These are phyloP conservation scores for Drosophila miranda DNA, from an alignment of 1,140 invertebrate genomes.

Conservation along the genomic window DNA sequence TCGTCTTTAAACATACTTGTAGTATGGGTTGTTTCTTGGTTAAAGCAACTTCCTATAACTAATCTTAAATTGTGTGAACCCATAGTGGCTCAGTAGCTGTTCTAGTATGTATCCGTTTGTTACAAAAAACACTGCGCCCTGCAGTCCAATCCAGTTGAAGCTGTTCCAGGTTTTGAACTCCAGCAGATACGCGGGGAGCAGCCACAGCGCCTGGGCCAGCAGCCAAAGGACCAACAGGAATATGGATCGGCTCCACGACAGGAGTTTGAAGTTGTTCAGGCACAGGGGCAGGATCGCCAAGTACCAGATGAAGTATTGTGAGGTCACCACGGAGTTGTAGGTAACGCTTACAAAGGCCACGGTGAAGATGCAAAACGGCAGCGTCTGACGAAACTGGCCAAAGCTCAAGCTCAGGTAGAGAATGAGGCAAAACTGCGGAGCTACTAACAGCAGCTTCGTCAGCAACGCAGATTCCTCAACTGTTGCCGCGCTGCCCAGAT, in stretches of 20 bases:
- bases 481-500: slow-evolving; percentile 86
- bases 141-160: slow-evolving; percentile 91
- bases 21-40: slow-evolving; percentile 17
- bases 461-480: slow-evolving; percentile 82
- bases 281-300: slow-evolving; percentile 92
- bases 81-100: slow-evolving; percentile 86
- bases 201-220: slow-evolving; percentile 91
- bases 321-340: slow-evolving; percentile 98
- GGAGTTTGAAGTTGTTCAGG: slow-evolving; percentile 86
- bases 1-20: neutral
- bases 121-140: slow-evolving; percentile 89
- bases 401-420: slow-evolving; percentile 89
- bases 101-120: slow-evolving; percentile 89
- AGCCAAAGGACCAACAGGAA: slow-evolving; percentile 87
- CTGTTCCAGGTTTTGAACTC: slow-evolving; percentile 94
- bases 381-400: slow-evolving; percentile 85
- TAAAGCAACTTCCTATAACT: slow-evolving; percentile 63
- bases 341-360: slow-evolving; percentile 95
- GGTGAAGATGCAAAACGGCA: slow-evolving; percentile 93
- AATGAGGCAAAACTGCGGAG: slow-evolving; percentile 90
- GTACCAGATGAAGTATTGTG: slow-evolving; percentile 99
- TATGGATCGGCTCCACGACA: slow-evolving; percentile 83
- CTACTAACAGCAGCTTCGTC: slow-evolving; percentile 87
- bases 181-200: slow-evolving; percentile 94
- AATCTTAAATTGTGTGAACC: slow-evolving; percentile 62